These are phyloP conservation scores for Balearica regulorum DNA, from an alignment of 2,797 vertebrate species.

Conservation along the genomic window DNA sequence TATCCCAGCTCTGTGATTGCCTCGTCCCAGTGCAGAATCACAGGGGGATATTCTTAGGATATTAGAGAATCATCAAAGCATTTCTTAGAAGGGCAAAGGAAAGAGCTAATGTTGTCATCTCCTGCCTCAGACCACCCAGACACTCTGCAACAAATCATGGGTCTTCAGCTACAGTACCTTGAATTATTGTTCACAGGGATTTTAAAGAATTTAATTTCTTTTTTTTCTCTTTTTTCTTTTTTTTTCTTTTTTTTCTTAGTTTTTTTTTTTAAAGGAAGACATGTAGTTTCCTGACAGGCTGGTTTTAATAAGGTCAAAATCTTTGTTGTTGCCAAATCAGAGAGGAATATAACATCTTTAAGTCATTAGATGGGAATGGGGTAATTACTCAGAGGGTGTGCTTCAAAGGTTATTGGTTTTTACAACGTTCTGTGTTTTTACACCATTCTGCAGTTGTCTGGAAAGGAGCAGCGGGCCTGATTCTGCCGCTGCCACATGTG, in stretches of 20 bases:
- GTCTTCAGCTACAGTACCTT: slow-evolving; percentile 55
- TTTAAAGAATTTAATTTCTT: slow-evolving; percentile 38
- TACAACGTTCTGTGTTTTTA: slow-evolving; percentile 39
- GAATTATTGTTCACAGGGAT: slow-evolving; percentile 48
- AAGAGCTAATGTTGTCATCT: slow-evolving; percentile 60
- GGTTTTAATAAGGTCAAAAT: slow-evolving; percentile 71
- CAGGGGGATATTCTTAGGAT: slow-evolving; percentile 38
- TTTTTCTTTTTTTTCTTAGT: neutral
- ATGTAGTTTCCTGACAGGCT: slow-evolving; percentile 67
- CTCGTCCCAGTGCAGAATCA: slow-evolving; percentile 24
- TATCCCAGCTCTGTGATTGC: slow-evolving; percentile 32
- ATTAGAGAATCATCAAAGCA: slow-evolving; percentile 67
- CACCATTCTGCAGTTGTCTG: slow-evolving; percentile 49
- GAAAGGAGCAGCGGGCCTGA: neutral
- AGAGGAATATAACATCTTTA: slow-evolving; percentile 70
- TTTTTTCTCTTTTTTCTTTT: neutral
- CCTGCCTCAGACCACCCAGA: slow-evolving; percentile 64
- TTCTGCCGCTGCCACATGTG: neutral
- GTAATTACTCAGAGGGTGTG: slow-evolving; percentile 62
- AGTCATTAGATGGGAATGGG: slow-evolving; percentile 68
- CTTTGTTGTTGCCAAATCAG: slow-evolving; percentile 72
- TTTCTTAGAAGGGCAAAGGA: slow-evolving; percentile 58
- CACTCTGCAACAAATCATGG: slow-evolving; percentile 27
- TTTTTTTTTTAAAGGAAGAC: slow-evolving; percentile 31
- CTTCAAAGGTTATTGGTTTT: slow-evolving; percentile 69